These are phyloP conservation scores for Anthrax anthrax DNA, from an alignment of 2,888 invertebrate species.

Conservation along the genomic window DNA sequence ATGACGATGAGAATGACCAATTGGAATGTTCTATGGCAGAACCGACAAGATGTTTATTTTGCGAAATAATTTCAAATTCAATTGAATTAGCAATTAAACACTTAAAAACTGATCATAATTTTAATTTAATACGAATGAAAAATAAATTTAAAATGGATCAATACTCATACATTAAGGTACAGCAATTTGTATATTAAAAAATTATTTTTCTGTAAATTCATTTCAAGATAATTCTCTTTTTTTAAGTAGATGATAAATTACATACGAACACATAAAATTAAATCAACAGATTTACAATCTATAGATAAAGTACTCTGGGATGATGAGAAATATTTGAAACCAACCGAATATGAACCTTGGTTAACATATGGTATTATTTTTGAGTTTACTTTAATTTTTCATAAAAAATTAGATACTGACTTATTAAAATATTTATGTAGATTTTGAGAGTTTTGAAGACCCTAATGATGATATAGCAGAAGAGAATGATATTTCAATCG, in stretches of 20 bases:
- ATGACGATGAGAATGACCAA: no score
- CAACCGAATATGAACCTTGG: conserved; percentile 64
- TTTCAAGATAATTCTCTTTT: no score
- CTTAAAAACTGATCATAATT: conserved; percentile 47
- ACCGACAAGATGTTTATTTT: conserved; percentile 51
- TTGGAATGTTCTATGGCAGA: neutral
- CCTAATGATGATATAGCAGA: neutral
- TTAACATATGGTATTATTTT: conserved; percentile 54
- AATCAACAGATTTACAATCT: conserved; percentile 40
- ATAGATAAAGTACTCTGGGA: conserved; percentile 48
- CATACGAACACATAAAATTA: conserved; percentile 48
- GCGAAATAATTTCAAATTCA: conserved; percentile 42
- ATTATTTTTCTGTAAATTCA: no score
- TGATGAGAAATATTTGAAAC: conserved; percentile 63
- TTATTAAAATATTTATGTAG: conserved; percentile 17
- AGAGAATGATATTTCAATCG: no score
- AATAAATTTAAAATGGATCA: conserved; percentile 61
- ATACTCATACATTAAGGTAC: conserved; percentile 58
- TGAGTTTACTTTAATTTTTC: neutral
- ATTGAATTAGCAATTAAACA: conserved; percentile 53
- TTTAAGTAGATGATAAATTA: conserved; percentile 51
- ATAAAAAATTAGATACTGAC: no score
- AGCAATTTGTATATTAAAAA: no score
- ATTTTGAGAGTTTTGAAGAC: conserved; percentile 36
- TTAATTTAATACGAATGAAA: conserved; percentile 50